Base-by-base conservation (phyloP, 1,140 invertebrate species). In the Polypedilum pembai region DNA sequence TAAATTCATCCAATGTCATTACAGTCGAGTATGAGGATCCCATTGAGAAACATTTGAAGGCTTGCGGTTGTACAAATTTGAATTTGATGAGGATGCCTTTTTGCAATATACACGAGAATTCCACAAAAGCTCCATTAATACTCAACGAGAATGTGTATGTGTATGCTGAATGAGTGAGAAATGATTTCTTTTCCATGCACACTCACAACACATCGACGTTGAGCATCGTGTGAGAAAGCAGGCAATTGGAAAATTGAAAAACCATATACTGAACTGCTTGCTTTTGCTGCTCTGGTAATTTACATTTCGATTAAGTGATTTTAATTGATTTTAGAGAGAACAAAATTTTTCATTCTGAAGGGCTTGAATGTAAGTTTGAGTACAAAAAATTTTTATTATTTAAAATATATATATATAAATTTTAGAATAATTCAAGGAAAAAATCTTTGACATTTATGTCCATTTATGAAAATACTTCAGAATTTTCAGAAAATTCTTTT, bases 251-350 rank as follows among this genome's bases (percentile, higher is more conserved):
- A 56, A 56, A 56, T 56, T 56, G 45, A 56, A 56, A 56, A 56
- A 56, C 45, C 45, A 56, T 56, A 56, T 56, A n/a, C 5, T 3
- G 24, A 33, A 33, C 5, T 12, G n/a, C 45, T n/a, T 56, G 45
- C 45, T n/a, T 33, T 33, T 33, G 24, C 24, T 56, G 45, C 45
- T n/a, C 12, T 56, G 45, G 12, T 56, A 56, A 56, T 56, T 56
- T 56, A 56, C 65, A 20, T 69, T 69, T 69, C 45, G 45, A 56
- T 56, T 69, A 69, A 69, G 65, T 69, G 65, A 69, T 69, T 69
- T 69, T 69, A 69, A 69, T 69, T 18, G 65, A 69, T 69, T 69
- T 69, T n/a, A n/a, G 45, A 56, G 8, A n/a, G 45, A 56, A 56
- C 12, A 56, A 12, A 56, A 56, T 56, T 56, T 56, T 56, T 12